These are phyloP conservation scores for Semotilus atromaculatus DNA, from an alignment of 2,797 vertebrate genomes.

Conservation along the genomic window DNA sequence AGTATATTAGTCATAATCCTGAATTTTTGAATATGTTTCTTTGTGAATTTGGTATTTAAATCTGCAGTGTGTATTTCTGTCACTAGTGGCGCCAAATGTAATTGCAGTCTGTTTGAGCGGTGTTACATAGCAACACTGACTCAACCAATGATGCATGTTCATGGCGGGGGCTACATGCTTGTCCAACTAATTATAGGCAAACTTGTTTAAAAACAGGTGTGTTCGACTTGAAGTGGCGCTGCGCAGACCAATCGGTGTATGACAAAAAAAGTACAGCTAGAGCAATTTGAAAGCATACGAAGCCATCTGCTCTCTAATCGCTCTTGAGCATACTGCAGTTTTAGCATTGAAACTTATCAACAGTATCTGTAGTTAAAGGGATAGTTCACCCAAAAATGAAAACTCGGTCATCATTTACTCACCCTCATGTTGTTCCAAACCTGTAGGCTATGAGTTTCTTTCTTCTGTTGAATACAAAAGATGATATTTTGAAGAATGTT, in stretches of 20 bases:
- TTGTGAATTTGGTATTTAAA: background rate
- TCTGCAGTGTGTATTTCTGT: background rate
- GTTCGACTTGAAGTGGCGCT: background rate
- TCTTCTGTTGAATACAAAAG: too few species aligned
- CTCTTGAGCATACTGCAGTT: background rate
- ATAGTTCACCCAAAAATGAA: too few species aligned
- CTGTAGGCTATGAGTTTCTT: too few species aligned
- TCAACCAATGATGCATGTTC: background rate
- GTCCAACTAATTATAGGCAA: background rate
- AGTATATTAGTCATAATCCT: background rate
- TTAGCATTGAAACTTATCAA: background rate
- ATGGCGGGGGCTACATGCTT: background rate
- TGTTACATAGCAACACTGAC: conserved; percentile 4
- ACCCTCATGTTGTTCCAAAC: too few species aligned
- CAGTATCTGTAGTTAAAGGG: background rate
- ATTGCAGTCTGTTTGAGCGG: background rate
- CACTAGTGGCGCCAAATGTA: background rate
- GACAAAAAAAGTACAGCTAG: background rate
- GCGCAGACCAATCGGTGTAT: too few species aligned
- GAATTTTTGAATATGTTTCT: background rate
- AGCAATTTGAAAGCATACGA: background rate
- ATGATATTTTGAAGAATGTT: too few species aligned
- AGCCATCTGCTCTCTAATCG: background rate
- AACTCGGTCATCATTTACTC: too few species aligned
- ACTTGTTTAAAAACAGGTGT: background rate